Percentiles rank a stretch among this genome's conserved stretches.
Conservation (phyloP, 2,888 invertebrate genomes). For the Drosophila nr. medialis region DNA sequence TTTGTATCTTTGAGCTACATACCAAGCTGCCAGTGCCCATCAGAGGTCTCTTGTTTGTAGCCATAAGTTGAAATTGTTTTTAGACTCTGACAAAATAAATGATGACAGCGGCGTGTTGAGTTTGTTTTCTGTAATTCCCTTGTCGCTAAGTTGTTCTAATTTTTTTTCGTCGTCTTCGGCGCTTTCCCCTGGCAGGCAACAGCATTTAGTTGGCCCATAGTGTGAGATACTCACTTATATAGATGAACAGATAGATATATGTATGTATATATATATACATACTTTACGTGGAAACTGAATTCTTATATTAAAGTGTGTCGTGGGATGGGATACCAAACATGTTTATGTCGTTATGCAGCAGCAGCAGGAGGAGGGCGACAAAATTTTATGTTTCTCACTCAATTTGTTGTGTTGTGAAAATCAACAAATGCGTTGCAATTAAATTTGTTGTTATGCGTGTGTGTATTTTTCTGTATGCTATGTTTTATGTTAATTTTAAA, state of each 20-base stretch:
- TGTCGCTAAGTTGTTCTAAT: slow-evolving; percentile 79
- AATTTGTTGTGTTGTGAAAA: slow-evolving; percentile 69
- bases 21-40: slow-evolving; percentile 25
- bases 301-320: slow-evolving; percentile 51
- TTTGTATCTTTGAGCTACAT: slow-evolving; percentile 67
- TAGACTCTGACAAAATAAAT: slow-evolving; percentile 77
- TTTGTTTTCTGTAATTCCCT: slow-evolving; percentile 57
- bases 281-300: slow-evolving; percentile 56
- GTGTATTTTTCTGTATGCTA: slow-evolving; percentile 20
- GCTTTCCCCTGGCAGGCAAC: slow-evolving; percentile 2
- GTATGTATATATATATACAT: neutral
- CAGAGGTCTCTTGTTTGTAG: slow-evolving; percentile 73
- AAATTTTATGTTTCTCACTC: slow-evolving; percentile 77
- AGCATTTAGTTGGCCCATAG: slow-evolving; percentile 29
- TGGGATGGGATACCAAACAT: slow-evolving; percentile 57
- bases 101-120: slow-evolving; percentile 76
- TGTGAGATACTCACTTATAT: slow-evolving; percentile 56
- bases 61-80: slow-evolving; percentile 78
- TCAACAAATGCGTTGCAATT: slow-evolving; percentile 76
- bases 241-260: slow-evolving; percentile 63
- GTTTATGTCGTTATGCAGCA: slow-evolving; percentile 54
- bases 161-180: slow-evolving; percentile 48
- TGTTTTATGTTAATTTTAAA: slow-evolving; percentile 76
- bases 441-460: slow-evolving; percentile 50
- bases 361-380: slow-evolving; percentile 39